These are phyloP conservation scores for Drosophila melanogaster DNA, from an alignment of 1,140 invertebrate species.

Conservation along the genomic window DNA sequence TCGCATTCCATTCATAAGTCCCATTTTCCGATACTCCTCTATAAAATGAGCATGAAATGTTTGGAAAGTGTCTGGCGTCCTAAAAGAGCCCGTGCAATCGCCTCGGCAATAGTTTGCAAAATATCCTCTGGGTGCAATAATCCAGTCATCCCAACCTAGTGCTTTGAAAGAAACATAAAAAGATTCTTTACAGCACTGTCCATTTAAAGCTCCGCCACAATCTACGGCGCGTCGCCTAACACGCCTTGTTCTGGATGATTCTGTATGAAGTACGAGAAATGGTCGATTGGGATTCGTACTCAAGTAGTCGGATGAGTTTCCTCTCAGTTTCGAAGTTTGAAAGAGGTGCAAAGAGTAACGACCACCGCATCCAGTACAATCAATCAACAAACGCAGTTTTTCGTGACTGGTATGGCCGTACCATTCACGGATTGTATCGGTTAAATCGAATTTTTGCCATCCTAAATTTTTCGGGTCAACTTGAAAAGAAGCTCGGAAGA, in stretches of 20 bases:
- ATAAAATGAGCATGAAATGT: constrained; percentile 96
- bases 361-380: constrained; percentile 93
- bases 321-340: constrained; percentile 22
- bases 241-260: constrained; percentile 87
- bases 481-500: constrained; percentile 89
- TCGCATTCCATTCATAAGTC: constrained; percentile 90
- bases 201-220: constrained; percentile 90
- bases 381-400: constrained; percentile 90
- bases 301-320: constrained; percentile 12
- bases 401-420: constrained; percentile 85
- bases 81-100: constrained; percentile 90
- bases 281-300: constrained; percentile 88
- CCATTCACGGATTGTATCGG: constrained; percentile 90
- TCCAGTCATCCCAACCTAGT: constrained; percentile 97
- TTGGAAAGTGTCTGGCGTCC: constrained; percentile 93
- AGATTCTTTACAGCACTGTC: constrained; percentile 95
- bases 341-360: constrained; percentile 87
- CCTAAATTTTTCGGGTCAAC: constrained; percentile 89
- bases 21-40: constrained; percentile 93
- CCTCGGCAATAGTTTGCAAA: constrained; percentile 97
- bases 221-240: constrained; percentile 92
- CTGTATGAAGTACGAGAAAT: constrained; percentile 93
- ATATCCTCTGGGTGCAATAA: constrained; percentile 95
- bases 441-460: constrained; percentile 95
- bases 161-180: constrained; percentile 96